Base-by-base conservation (phyloP, 2,113 vertebrate genomes). In the Parus major region DNA sequence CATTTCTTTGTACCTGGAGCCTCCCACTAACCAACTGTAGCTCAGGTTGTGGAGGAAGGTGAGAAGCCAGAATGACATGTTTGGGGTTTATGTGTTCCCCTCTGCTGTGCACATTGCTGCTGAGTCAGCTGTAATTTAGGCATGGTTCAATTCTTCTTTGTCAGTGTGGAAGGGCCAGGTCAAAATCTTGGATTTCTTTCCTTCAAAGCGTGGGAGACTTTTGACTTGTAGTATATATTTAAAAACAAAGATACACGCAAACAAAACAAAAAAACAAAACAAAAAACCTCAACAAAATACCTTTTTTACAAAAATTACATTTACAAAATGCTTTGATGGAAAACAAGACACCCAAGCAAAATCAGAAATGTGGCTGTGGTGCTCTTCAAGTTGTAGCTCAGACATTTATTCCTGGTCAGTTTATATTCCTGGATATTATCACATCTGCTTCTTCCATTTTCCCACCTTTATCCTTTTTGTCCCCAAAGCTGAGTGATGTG, bases 1-100 rank as follows among this genome's bases (percentile, higher is more conserved):
- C 90, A 85, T 96, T 76, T 79, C 88, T 93, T 96, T 92, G 66
- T 94, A 96, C 82, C 70, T 79, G 65, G 53, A 82, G 78, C 81
- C 61, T 93, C 78, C 57, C 75, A 72, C 57, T 82, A 91, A 73
- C 52, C 72, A 86, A 61, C 83, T 0, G 0, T 91, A 78, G 69
- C 83, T 66, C 2, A 0, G 65, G 33, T 24, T 89, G 73, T 28
- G 33, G 78, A 78, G 79, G 63, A 93, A 94, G 79, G 75, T 85
- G 78, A 72, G 93, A 91, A 96, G 85, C 88, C 87, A 90, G 90
- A 94, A 76, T 5, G 4, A 82, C n/a, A 1, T 42, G 78, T 91
- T 90, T 76, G 49, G 64, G 41, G 10, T 76, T 94, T 81, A 49
- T 2, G 0, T 12, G 44, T 49, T 84, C 27, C 18, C 14, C n/a